phyloP scores from a whole-genome alignment of 2,888 invertebrate genomes.

The Zhuqinia jingwanae region DNA sequence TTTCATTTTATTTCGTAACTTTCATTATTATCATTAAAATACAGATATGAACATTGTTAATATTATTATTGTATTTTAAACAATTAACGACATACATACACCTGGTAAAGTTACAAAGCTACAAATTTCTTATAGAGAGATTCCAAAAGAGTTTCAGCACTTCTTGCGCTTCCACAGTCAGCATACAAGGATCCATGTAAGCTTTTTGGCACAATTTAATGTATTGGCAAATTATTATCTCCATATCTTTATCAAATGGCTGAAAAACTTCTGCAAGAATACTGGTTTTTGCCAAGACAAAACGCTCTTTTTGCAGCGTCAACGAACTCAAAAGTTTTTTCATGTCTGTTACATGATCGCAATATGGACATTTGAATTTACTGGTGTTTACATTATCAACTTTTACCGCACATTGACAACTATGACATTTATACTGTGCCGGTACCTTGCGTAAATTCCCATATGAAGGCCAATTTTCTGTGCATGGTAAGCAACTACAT shows the following conservation, averaged over 20 bases:
- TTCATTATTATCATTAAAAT: too few relatives aligned
- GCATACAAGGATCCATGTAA: conserved; percentile 72
- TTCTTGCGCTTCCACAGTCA: conserved; percentile 77
- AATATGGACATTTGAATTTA: conserved; percentile 68
- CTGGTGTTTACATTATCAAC: conserved; percentile 38
- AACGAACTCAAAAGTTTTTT: conserved; percentile 61
- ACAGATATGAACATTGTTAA: too few relatives aligned
- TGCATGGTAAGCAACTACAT: conserved; percentile 81
- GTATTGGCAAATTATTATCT: conserved; percentile 62
- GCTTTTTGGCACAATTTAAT: conserved; percentile 68
- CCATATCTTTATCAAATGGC: conserved; percentile 58
- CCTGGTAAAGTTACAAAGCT: not conserved
- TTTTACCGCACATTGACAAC: conserved; percentile 53
- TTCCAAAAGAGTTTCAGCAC: conserved; percentile 77
- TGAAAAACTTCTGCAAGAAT: conserved; percentile 56
- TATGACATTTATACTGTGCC: conserved; percentile 55
- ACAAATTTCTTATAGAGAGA: conserved; percentile 62
- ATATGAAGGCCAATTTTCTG: conserved; percentile 80
- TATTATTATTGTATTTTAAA: too few relatives aligned
- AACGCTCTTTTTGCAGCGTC: conserved; percentile 65
- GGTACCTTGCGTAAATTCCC: conserved; percentile 26
- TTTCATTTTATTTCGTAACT: too few relatives aligned
- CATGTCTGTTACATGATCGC: conserved; percentile 66
- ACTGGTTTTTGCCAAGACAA: conserved; percentile 61
- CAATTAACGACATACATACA: too few relatives aligned